Evolutionary conservation across 2,888 invertebrate genomes (phyloP).

Genomic region (Orthonevra nobilis): DNA sequence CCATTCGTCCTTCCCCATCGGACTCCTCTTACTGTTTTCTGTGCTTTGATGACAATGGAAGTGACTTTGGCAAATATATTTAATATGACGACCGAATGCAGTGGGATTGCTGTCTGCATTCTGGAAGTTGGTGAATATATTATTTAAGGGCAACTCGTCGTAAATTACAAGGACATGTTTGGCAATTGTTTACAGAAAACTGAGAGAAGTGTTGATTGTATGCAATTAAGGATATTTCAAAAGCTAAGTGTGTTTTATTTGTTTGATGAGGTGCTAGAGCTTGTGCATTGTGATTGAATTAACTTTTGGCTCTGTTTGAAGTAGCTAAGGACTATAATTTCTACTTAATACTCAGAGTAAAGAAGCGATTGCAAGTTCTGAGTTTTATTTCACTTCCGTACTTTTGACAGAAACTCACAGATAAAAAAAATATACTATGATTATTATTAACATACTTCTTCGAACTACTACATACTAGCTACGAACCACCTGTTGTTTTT

Average conservation of each 20-base stretch:
- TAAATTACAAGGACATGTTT: constrained; percentile 1
- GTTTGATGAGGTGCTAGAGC: too few species aligned
- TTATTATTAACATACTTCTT: too few species aligned
- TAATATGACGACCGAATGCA: neutral
- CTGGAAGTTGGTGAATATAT: constrained; percentile 5
- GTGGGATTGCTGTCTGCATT: neutral
- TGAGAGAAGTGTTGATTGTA: constrained; percentile 27
- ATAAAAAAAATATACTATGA: too few species aligned
- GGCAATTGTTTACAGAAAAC: constrained; percentile 29
- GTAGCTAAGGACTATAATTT: too few species aligned
- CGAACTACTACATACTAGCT: too few species aligned
- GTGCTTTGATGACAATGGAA: constrained; percentile 36
- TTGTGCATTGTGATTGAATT: too few species aligned
- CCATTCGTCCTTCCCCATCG: constrained; percentile 14
- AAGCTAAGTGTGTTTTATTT: neutral
- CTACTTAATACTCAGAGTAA: too few species aligned
- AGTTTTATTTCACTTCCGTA: too few species aligned
- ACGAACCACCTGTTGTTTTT: too few species aligned
- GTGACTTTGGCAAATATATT: constrained; percentile 16
- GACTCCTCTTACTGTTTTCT: neutral
- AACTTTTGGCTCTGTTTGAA: too few species aligned
- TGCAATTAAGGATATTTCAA: constrained; percentile 18
- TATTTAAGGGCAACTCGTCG: constrained; percentile 18
- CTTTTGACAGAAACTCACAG: too few species aligned
- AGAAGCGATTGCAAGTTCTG: too few species aligned